Evolutionary conservation across 2,888 invertebrate species (phyloP).

Genomic region (Phorcus lineatus): DNA sequence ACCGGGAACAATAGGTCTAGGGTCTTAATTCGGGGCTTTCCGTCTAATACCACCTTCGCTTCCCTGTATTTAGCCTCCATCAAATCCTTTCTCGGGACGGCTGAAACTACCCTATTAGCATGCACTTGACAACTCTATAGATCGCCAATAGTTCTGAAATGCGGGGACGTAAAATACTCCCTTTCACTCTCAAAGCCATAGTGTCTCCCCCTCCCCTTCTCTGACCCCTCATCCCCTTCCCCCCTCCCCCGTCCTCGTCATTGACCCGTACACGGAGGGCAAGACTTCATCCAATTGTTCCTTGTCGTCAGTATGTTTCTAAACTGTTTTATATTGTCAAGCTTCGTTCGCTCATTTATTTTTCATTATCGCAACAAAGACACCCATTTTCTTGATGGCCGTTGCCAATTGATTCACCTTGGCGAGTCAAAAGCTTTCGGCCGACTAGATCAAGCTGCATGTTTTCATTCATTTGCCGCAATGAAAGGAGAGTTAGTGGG

Average conservation of each 20-base stretch:
- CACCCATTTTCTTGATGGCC: constrained; percentile 11
- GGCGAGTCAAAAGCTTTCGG: neutral
- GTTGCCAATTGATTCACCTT: constrained; percentile 12
- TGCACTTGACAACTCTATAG: constrained; percentile 5
- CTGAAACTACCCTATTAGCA: constrained; percentile 13
- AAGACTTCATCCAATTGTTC: neutral
- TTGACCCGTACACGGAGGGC: neutral
- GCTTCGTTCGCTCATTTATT: constrained; percentile 31
- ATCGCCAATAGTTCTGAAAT: neutral
- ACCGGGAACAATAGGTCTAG: neutral
- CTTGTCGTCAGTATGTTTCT: constrained; percentile 25
- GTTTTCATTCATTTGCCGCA: constrained; percentile 30
- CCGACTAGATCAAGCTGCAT: neutral
- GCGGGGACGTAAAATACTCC: neutral
- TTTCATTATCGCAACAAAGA: constrained; percentile 35
- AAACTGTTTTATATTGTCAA: constrained; percentile 30
- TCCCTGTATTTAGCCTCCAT: neutral
- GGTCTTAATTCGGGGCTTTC: constrained; percentile 7
- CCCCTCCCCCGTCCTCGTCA: neutral
- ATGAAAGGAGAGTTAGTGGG: constrained; percentile 16
- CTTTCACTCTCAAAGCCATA: neutral
- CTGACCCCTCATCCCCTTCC: neutral
- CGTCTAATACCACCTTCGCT: neutral
- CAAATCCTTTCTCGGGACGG: constrained; percentile 15
- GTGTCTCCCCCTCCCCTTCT: neutral